A percentile compares a stretch with the other conserved stretches of the same genome.
These are phyloP conservation scores for Tipula unca DNA, from an alignment of 2,888 invertebrate genomes.

Conservation along the genomic window DNA sequence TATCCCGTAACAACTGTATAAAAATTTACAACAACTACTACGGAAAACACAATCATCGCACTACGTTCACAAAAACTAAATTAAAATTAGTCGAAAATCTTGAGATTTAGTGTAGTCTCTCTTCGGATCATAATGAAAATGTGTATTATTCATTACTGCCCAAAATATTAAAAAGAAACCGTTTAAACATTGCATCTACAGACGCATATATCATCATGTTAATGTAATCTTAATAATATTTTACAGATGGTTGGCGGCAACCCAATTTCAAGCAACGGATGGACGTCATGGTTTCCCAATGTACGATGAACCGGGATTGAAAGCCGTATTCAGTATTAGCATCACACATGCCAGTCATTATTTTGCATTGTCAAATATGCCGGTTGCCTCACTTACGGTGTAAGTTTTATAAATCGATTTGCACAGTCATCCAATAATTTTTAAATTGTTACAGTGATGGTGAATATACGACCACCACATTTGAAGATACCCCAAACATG, in stretches of 20 bases:
- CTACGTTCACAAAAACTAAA: no score
- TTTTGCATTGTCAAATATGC: conserved; percentile 17
- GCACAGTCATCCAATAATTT: background rate
- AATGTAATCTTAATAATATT: no score
- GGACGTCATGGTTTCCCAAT: conserved; percentile 59
- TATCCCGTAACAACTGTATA: no score
- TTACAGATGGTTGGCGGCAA: conserved; percentile 29
- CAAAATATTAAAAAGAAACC: no score
- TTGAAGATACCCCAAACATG: conserved; percentile 53
- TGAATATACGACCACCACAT: conserved; percentile 50
- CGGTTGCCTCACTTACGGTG: background rate
- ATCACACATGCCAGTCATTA: conserved; percentile 32
- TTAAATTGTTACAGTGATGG: conserved; percentile 42
- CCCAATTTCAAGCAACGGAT: conserved; percentile 52
- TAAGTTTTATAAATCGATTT: background rate
- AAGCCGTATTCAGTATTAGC: conserved; percentile 52
- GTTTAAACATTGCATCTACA: no score
- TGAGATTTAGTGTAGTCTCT: no score
- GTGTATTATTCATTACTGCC: no score
- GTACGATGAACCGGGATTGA: conserved; percentile 47
- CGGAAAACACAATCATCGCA: no score
- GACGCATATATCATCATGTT: no score
- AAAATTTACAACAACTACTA: no score
- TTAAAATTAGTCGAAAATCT: no score
- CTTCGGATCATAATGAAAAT: no score